Base-by-base conservation (phyloP, 2,797 vertebrate species). In the Orientallactaga sibirica region DNA sequence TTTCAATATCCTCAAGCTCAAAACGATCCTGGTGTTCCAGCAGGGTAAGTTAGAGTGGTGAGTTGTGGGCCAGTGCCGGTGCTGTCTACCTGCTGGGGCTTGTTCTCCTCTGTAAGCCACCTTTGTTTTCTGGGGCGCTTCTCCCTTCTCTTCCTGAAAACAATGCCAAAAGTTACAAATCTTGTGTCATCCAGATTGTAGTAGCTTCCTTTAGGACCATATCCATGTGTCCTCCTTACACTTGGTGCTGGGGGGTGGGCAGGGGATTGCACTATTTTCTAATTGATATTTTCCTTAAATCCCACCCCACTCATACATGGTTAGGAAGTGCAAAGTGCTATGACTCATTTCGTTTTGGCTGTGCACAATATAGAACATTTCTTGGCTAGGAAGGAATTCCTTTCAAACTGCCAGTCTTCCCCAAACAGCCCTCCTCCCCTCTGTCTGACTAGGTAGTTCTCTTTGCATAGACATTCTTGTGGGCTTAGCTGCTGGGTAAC, bases 381-480 rank as follows among this genome's bases (percentile, higher is more conserved):
- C 24, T 80, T 85, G 85, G 10, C 74, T 75, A 52, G 80, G 24
- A 85, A 90, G 75, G 62, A 90, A 78, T 87, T 95, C 61, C 86
- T 94, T 86, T 80, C 91, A 83, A 88, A 80, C 24, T 37, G 2
- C 52, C 87, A 15, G 71, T 93, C 18, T 24, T 96, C 85, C 27
- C 43, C 68, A 66, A 1, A 84, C 81, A 18, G 22, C 3, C 76
- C 2, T 82, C 18, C 58, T 52, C 0, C 37, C 67, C 94, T 15
- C 91, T 94, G 70, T 15, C 91, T 94, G 66, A 95, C 83, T 58
- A 68, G 75, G 33, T 93, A 64, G 71, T 41, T 93, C 41, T 86
- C 66, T 70, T 93, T 74, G 88, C 43, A 55, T 37, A 84, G 96
- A 94, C 88, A 93, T 94, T 97, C 92, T 97, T 88, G 90, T 81